Conservation (phyloP, 2,113 vertebrate genomes). For the Sarotherodon lohbergeri region DNA sequence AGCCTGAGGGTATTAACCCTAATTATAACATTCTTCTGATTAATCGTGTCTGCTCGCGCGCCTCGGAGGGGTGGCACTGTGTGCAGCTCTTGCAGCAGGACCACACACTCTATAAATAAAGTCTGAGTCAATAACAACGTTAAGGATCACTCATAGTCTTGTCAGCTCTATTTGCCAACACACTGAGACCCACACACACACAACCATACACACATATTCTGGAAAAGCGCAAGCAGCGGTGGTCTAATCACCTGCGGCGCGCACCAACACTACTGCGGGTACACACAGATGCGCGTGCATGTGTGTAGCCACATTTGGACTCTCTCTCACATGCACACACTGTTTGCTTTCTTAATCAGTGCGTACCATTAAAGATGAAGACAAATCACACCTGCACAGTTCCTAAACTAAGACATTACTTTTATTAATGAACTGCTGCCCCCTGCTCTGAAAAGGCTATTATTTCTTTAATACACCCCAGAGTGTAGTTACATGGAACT, state of each 20-base stretch:
- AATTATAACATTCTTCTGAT: constrained; percentile 73
- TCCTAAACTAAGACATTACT: constrained; percentile 38
- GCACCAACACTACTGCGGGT: background rate
- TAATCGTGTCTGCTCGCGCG: constrained; percentile 56
- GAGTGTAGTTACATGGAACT: constrained; percentile 35
- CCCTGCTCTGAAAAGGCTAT: constrained; percentile 45
- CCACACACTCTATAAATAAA: constrained; percentile 64
- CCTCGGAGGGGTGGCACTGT: constrained; percentile 1
- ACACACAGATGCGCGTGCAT: background rate
- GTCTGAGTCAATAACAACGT: constrained; percentile 60
- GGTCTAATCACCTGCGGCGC: constrained; percentile 7
- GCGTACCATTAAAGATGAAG: constrained; percentile 59
- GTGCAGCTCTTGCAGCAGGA: constrained; percentile 11
- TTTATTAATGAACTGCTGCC: constrained; percentile 54
- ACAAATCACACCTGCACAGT: constrained; percentile 65
- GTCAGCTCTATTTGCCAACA: constrained; percentile 48
- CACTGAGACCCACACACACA: background rate
- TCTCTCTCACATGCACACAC: background rate
- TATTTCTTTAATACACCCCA: constrained; percentile 53
- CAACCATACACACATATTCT: background rate
- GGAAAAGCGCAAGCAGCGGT: constrained; percentile 7
- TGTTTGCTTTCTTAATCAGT: constrained; percentile 69
- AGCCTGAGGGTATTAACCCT: constrained; percentile 58
- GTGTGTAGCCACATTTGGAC: background rate
- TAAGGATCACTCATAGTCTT: constrained; percentile 55